Evolutionary conservation across 2,888 invertebrate genomes (phyloP).

Genomic region (Rhaphigaster nebulosa): DNA sequence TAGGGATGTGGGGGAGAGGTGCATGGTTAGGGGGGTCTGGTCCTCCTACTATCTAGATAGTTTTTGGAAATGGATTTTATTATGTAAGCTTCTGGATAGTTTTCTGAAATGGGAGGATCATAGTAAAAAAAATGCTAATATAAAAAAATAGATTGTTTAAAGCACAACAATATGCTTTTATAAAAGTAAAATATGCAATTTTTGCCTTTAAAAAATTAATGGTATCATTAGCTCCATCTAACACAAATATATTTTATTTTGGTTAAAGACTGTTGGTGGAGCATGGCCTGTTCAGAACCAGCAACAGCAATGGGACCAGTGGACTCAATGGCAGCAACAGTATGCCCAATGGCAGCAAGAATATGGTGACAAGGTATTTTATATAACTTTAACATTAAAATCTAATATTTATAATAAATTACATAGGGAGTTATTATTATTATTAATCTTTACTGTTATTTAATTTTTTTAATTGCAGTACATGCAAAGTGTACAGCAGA

Average conservation of each 20-base stretch:
- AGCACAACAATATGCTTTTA: no score
- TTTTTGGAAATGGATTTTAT: no score
- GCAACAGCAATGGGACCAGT: constrained; percentile 84
- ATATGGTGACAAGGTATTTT: constrained; percentile 77
- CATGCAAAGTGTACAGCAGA: constrained; percentile 62
- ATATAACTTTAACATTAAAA: not conserved
- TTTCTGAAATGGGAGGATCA: not conserved
- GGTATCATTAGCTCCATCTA: not conserved
- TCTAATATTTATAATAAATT: not conserved
- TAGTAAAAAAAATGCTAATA: not conserved
- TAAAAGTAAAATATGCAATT: no score
- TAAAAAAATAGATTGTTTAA: not conserved
- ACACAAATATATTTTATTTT: not conserved
- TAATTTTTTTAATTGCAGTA: constrained; percentile 58
- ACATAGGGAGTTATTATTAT: no score
- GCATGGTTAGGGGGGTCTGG: no score
- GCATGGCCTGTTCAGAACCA: constrained; percentile 73
- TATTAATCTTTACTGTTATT: not conserved
- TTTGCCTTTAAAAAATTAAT: no score
- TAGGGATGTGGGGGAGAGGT: no score
- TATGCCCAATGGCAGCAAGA: constrained; percentile 74
- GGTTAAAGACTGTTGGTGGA: constrained; percentile 26
- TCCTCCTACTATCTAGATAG: no score
- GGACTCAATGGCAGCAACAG: constrained; percentile 76
- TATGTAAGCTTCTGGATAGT: not conserved